Conservation (phyloP, 2,888 invertebrate genomes). For the Drosophila anomalipes region DNA sequence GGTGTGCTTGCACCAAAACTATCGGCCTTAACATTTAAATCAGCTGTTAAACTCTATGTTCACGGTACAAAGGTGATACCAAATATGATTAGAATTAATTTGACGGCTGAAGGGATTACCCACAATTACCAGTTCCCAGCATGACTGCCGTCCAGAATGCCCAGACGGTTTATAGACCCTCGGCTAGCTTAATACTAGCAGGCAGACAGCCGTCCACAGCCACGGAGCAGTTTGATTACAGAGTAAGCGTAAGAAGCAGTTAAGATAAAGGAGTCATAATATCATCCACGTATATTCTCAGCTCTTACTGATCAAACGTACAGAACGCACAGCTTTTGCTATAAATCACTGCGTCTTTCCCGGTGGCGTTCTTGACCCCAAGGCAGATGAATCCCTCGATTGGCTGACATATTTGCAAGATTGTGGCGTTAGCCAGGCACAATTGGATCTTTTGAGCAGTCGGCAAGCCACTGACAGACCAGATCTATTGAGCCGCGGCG, state of each 20-base stretch:
- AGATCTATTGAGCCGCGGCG: constrained; percentile 83
- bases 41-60: constrained; percentile 6
- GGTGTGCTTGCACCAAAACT: not conserved
- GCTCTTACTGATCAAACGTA: constrained; percentile 87
- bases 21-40: constrained; percentile 11
- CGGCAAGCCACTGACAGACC: constrained; percentile 65
- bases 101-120: not conserved
- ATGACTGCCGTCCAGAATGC: constrained; percentile 18
- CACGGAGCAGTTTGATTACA: constrained; percentile 59
- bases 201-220: constrained; percentile 27
- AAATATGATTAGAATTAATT: constrained; percentile 9
- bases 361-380: constrained; percentile 90
- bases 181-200: constrained; percentile 76
- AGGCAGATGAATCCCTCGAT: constrained; percentile 88
- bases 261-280: not conserved
- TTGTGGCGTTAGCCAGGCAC: constrained; percentile 87
- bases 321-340: constrained; percentile 89
- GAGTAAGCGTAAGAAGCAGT: constrained; percentile 44
- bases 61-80: constrained; percentile 58
- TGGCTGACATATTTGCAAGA: constrained; percentile 89
- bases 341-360: constrained; percentile 95
- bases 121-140: not conserved
- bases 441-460: constrained; percentile 84
- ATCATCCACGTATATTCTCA: constrained; percentile 28
- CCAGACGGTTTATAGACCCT: constrained; percentile 61